These are phyloP conservation scores for Encarsia formosa DNA, from an alignment of 2,888 invertebrate genomes.

Conservation along the genomic window DNA sequence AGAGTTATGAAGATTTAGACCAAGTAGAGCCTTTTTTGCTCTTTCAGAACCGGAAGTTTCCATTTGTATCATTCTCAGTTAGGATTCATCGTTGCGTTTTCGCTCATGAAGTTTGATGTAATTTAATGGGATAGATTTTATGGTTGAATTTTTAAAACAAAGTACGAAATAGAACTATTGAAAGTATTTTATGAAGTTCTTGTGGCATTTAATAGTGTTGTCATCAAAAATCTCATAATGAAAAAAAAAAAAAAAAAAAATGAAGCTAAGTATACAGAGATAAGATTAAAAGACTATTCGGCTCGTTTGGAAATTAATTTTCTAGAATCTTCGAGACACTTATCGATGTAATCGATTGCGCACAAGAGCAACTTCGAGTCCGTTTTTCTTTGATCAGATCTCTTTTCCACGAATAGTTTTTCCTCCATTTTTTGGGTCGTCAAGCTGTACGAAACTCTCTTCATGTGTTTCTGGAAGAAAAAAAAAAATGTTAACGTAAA, in stretches of 20 bases:
- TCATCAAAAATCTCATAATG: too few relatives aligned
- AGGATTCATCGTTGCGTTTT: too few relatives aligned
- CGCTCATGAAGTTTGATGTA: too few relatives aligned
- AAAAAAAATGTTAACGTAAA: neutral
- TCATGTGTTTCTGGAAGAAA: neutral
- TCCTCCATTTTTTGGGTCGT: neutral
- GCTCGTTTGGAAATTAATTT: neutral
- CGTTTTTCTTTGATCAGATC: neutral
- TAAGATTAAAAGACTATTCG: neutral
- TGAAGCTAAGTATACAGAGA: neutral
- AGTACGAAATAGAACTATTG: too few relatives aligned
- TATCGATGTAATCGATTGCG: slow-evolving; percentile 1
- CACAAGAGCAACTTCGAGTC: slow-evolving; percentile 1
- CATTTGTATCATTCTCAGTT: too few relatives aligned
- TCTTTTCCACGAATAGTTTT: neutral
- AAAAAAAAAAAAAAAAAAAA: too few relatives aligned
- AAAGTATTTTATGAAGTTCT: neutral
- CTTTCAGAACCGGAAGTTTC: too few relatives aligned
- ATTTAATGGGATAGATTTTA: too few relatives aligned
- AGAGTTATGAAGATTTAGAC: too few relatives aligned
- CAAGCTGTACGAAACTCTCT: neutral
- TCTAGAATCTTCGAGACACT: neutral
- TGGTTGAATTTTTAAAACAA: too few relatives aligned
- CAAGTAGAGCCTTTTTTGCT: too few relatives aligned
- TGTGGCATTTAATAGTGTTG: neutral